These are phyloP conservation scores for Pipra filicauda DNA, from an alignment of 2,113 vertebrate species.

Conservation along the genomic window DNA sequence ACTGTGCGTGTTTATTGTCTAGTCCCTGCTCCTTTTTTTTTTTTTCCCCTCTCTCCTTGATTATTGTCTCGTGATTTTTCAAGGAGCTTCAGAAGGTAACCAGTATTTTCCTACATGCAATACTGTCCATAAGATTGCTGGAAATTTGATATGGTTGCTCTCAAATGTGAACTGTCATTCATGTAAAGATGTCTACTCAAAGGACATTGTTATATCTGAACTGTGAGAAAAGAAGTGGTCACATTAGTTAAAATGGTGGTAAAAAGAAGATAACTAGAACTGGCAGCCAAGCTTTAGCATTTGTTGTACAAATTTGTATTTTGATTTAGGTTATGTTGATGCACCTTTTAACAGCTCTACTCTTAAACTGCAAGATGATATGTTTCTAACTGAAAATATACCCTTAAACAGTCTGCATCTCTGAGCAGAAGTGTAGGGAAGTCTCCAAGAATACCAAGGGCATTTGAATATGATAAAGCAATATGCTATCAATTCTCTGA, in stretches of 20 bases:
- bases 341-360: not conserved
- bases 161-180: not conserved
- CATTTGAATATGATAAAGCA: not conserved
- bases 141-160: not conserved
- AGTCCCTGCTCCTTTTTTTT: not conserved
- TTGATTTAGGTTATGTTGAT: not conserved
- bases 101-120: not conserved
- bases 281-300: not conserved
- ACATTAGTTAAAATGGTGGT: not conserved
- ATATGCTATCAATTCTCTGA: not conserved
- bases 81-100: not conserved
- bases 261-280: not conserved
- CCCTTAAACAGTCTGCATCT: not conserved
- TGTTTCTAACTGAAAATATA: not conserved
- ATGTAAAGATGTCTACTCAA: not conserved
- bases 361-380: not conserved
- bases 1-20: not conserved
- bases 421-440: not conserved
- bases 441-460: not conserved
- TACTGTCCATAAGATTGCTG: not conserved
- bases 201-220: accelerated
- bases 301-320: not conserved
- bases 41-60: not conserved
- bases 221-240: not conserved
- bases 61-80: not conserved